Evolutionary conservation across 2,113 vertebrate species (phyloP).

Genomic region (Eolophus roseicapilla): DNA sequence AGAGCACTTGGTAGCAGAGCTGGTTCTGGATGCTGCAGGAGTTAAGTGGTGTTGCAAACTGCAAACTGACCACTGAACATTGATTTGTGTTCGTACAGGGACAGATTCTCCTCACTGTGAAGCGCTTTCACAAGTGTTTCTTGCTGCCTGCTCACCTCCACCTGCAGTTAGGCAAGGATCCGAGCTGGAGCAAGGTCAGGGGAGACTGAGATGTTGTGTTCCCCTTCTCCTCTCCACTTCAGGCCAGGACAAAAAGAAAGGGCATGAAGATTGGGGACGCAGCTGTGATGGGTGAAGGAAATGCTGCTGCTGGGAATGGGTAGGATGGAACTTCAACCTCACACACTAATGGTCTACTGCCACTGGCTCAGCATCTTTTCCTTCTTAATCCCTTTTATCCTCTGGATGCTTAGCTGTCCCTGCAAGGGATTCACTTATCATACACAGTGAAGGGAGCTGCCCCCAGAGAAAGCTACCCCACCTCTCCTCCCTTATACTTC

Average conservation of each 20-base stretch:
- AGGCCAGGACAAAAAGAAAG: neutral
- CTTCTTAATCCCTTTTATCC: neutral
- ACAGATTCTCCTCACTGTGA: no score
- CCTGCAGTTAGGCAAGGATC: neutral
- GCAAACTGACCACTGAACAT: fast-evolving
- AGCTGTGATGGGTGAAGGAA: neutral
- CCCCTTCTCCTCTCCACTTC: neutral
- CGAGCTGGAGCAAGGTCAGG: neutral
- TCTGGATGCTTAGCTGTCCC: neutral
- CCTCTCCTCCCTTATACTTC: neutral
- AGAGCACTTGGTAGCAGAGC: neutral
- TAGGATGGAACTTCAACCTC: neutral
- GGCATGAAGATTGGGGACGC: neutral
- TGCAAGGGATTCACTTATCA: neutral
- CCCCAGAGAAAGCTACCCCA: neutral
- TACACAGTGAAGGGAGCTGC: neutral
- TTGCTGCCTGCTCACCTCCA: neutral
- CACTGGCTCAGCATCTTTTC: neutral
- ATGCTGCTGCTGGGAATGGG: neutral
- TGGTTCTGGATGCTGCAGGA: neutral
- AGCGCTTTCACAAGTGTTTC: neutral
- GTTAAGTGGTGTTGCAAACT: neutral
- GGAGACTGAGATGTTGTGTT: fast-evolving
- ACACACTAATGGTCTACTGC: neutral
- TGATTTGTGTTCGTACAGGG: neutral